Evolutionary conservation across 2,888 invertebrate genomes (phyloP).

Genomic region (Gandaritis pyraliata): DNA sequence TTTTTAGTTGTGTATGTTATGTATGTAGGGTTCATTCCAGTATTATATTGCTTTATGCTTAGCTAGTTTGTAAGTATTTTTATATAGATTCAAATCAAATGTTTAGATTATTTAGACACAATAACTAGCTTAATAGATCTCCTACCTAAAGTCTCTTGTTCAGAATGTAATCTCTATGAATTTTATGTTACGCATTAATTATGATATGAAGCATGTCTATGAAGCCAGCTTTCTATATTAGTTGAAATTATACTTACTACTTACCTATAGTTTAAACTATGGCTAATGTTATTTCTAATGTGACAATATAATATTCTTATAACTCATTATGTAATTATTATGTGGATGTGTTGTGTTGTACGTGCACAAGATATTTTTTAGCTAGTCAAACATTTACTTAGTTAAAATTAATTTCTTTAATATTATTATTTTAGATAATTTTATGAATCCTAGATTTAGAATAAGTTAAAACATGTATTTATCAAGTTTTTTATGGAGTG

Average conservation of each 20-base stretch:
- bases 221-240: conserved; percentile 20
- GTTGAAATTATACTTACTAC: conserved; percentile 9
- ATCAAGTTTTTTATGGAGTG: conserved; percentile 66
- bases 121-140: conserved; percentile 43
- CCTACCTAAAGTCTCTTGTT: not conserved
- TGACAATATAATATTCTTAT: conserved; percentile 34
- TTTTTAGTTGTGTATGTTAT: conserved; percentile 20
- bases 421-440: conserved; percentile 51
- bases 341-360: conserved; percentile 29
- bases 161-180: conserved; percentile 10
- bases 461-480: conserved; percentile 58
- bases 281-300: conserved; percentile 25
- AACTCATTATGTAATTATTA: conserved; percentile 10
- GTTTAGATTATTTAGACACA: conserved; percentile 26
- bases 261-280: conserved; percentile 20
- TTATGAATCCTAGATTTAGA: conserved; percentile 49
- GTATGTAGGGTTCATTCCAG: conserved; percentile 47
- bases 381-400: conserved; percentile 70
- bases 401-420: conserved; percentile 46
- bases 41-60: conserved; percentile 49
- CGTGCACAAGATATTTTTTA: conserved; percentile 40
- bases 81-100: conserved; percentile 22
- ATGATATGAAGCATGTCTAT: not conserved
- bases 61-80: conserved; percentile 34
- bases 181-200: not conserved